phyloP scores from a whole-genome alignment of 2,797 vertebrate species.

The Channallabes apus region DNA sequence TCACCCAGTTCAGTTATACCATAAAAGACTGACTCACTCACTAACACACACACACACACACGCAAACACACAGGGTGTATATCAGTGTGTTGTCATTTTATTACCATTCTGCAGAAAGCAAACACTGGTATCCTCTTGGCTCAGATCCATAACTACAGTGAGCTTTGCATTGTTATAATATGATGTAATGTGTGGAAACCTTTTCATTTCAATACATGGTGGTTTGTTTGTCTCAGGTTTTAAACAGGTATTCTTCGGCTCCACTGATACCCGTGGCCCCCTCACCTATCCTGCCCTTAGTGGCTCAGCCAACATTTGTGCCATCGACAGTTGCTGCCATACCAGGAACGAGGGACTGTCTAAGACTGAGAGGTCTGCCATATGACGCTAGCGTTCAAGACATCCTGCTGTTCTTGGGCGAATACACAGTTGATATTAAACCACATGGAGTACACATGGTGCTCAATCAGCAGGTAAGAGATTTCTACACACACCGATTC shows the following conservation, averaged over 20 bases:
- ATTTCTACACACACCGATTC: no score
- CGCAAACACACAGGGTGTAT: conserved; percentile 17
- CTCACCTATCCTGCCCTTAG: conserved; percentile 74
- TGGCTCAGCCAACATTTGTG: conserved; percentile 83
- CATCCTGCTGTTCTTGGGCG: conserved; percentile 92
- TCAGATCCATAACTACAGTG: conserved; percentile 34
- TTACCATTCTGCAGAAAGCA: conserved; percentile 64
- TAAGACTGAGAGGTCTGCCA: conserved; percentile 89
- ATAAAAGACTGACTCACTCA: neutral
- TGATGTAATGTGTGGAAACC: neutral
- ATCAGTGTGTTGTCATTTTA: conserved; percentile 51
- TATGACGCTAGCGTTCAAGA: conserved; percentile 95
- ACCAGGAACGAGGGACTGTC: conserved; percentile 81
- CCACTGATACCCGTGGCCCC: conserved; percentile 85
- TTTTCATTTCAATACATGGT: conserved; percentile 9
- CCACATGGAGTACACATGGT: conserved; percentile 97
- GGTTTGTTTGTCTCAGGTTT: conserved; percentile 74
- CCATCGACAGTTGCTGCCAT: conserved; percentile 72
- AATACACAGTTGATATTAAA: conserved; percentile 89
- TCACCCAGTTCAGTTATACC: neutral
- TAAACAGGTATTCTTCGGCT: conserved; percentile 90
- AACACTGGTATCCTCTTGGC: conserved; percentile 71
- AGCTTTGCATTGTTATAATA: conserved; percentile 1
- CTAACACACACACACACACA: neutral
- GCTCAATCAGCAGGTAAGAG: conserved; percentile 91